Evolutionary conservation across 2,797 vertebrate genomes (phyloP), one percentile per base, ranked within the genome.

Genomic region (Ambastaia sidthimunki): DNA sequence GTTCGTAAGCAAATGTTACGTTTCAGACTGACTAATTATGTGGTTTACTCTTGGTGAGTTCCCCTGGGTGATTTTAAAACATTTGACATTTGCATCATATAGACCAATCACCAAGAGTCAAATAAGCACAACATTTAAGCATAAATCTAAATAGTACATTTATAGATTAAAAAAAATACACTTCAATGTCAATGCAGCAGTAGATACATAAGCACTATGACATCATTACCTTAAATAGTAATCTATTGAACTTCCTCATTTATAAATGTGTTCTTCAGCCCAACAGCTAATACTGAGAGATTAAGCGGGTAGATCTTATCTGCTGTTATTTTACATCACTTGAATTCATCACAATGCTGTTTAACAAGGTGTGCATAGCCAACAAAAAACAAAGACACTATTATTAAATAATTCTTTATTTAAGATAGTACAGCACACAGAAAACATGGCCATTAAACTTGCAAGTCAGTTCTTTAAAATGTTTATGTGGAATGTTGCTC

Each of bases 351-450:
- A 28, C 28, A 28, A 28, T 28, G 28, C 28, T 28, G 28, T 28
- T 28, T 28, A 28, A 28, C 28, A 28, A 28, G 28, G 48, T 65
- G 4, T 54, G 4, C n/a, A 34, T 65, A 1, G 10, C 3, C 3
- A 37, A 47, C 7, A 11, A 10, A 34, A 34, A 48, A 68, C 5
- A 59, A 21, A 7, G 28, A 23, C 12, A 16, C 0, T 7, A 37
- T 21, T 0, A 5, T 62, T 69, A 78, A 60, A 78, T 70, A 23
- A 3, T 50, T 70, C 41, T 78, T 78, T 78, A 78, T 78, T 78
- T 5, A 71, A 71, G 54, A 62, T 6, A 23, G 11, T 10, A 67
- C 3, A 18, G 62, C 18, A 44, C 18, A 44, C 9, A 23, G 13
- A 54, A 54, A 54, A 19, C 65, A 68, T 18, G 65, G 23, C 2